A percentile compares a stretch with the other conserved stretches of the same genome.
These are phyloP conservation scores for Pardalotus punctatus DNA, from an alignment of 2,113 vertebrate genomes.

Conservation along the genomic window DNA sequence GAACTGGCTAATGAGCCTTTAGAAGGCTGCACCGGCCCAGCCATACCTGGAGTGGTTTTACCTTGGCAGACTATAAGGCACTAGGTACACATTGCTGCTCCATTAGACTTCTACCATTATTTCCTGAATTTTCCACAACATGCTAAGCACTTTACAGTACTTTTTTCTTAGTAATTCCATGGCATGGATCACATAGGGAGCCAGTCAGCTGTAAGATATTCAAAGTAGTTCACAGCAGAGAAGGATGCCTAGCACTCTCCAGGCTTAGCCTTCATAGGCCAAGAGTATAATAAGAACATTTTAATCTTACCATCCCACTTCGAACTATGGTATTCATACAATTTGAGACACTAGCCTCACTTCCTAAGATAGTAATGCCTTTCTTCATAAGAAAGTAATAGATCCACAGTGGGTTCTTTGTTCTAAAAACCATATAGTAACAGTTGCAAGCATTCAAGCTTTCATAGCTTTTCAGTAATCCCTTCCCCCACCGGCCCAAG, in stretches of 20 bases:
- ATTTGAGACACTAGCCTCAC: background rate
- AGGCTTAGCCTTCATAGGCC: background rate
- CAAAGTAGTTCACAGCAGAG: background rate
- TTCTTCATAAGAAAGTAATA: background rate
- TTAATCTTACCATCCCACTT: background rate
- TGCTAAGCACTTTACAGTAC: background rate
- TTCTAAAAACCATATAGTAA: background rate
- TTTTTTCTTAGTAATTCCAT: background rate
- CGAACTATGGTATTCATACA: background rate
- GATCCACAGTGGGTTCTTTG: background rate
- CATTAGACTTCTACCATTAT: background rate
- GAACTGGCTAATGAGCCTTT: background rate
- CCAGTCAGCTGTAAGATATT: background rate
- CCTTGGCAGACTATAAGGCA: background rate
- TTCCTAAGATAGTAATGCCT: background rate
- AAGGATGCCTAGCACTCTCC: background rate
- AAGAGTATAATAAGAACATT: background rate
- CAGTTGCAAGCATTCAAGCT: background rate
- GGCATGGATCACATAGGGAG: accelerated
- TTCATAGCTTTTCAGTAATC: background rate
- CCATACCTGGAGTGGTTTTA: background rate
- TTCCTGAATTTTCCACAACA: background rate
- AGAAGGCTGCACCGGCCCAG: background rate
- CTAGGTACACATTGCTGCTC: accelerated
- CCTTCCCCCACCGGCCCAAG: background rate